Evolutionary conservation across 2,113 vertebrate species (phyloP).

Genomic region (Nerophis ophidion): DNA sequence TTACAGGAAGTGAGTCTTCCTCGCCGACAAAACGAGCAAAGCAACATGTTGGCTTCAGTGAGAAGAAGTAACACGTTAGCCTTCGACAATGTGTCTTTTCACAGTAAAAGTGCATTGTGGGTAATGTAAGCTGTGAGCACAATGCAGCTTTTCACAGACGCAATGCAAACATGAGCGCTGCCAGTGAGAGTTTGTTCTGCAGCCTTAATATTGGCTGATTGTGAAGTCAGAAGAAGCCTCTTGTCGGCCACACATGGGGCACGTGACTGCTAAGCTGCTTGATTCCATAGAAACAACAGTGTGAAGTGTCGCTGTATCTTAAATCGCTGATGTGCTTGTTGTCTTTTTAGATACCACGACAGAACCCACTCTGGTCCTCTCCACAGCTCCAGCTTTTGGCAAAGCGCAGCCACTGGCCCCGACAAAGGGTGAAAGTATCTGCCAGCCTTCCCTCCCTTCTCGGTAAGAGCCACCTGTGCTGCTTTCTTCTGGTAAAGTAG

Average conservation of each 20-base stretch:
- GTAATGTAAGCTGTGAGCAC: not conserved
- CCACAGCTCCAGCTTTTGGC: not conserved
- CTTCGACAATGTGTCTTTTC: conserved; percentile 6
- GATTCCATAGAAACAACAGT: too few relatives aligned
- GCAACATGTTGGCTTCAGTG: not conserved
- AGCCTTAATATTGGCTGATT: conserved; percentile 3
- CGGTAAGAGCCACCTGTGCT: conserved; percentile 34
- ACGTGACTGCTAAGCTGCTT: too few relatives aligned
- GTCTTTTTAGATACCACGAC: not conserved
- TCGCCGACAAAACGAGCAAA: not conserved
- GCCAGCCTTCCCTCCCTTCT: conserved; percentile 47
- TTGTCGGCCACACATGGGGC: not conserved
- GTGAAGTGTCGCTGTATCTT: too few relatives aligned
- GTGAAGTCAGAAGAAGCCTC: conserved; percentile 1
- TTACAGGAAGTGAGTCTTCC: conserved; percentile 1
- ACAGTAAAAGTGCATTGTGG: conserved; percentile 2
- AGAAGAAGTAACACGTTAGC: not conserved
- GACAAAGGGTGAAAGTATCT: conserved; percentile 27
- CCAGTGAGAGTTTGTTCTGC: not conserved
- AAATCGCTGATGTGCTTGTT: not conserved
- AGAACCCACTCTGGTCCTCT: conserved; percentile 25
- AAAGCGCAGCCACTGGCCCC: conserved; percentile 13
- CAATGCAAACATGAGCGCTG: not conserved
- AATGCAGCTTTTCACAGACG: conserved; percentile 6
- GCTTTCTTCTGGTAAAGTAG: not conserved